A percentile compares a stretch with the other conserved stretches of the same genome.
These are phyloP conservation scores for Pteropus rufus DNA, from an alignment of 2,797 vertebrate species.

Conservation along the genomic window DNA sequence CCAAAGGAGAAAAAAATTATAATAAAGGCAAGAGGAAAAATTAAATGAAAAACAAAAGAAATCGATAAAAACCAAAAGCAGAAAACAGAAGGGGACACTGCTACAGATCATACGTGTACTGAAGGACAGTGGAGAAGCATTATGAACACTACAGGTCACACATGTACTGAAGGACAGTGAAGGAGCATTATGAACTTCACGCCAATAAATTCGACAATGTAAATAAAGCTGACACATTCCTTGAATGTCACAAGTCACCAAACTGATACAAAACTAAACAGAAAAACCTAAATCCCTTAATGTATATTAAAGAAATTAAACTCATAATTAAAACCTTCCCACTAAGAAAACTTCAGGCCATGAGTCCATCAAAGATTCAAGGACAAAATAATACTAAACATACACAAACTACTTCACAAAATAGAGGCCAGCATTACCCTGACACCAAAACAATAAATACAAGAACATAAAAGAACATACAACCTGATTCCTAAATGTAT, in stretches of 20 bases:
- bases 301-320: neutral
- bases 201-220: neutral
- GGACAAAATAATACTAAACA: neutral
- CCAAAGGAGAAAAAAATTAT: neutral
- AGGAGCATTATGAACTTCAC: fast-evolving
- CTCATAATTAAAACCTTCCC: neutral
- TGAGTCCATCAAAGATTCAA: neutral
- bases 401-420: neutral
- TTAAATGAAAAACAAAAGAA: neutral
- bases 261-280: neutral
- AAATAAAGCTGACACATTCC: neutral
- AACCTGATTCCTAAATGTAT: neutral
- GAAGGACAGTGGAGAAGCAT: no score
- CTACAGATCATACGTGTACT: fast-evolving
- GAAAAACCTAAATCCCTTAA: neutral
- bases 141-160: fast-evolving
- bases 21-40: neutral
- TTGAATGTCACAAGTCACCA: neutral
- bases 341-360: neutral
- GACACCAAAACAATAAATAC: neutral
- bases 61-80: neutral
- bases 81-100: neutral
- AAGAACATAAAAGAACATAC: neutral
- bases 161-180: no score
- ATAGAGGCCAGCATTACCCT: neutral